Base-by-base conservation (phyloP, 2,113 vertebrate genomes). In the Calypte anna region DNA sequence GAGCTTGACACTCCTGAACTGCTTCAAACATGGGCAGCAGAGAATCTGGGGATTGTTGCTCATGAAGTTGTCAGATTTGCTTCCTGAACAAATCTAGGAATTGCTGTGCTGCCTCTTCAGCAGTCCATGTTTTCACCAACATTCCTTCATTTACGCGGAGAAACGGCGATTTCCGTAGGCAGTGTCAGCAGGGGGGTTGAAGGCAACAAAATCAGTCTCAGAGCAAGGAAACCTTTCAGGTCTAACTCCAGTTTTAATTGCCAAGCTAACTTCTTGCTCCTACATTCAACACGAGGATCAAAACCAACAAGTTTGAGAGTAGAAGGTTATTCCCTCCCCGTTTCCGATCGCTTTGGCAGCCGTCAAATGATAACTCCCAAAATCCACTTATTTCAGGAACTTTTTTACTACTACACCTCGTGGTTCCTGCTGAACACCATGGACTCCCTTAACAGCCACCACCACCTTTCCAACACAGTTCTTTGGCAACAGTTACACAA, bases 401-500 rank as follows among this genome's bases (percentile, higher is more conserved):
- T 85, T 90, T 46, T 38, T 75, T 17, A 74, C 46, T 31, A 20
- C 33, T 33, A 33, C 33, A 33, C 67, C 67, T 72, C 38, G 38
- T 8, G 5, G 36, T 54, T 86, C 93, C 90, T 92, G 86, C 44
- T 59, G 82, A 92, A 85, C 23, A 40, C 40, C 25, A 10, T 0
- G 3, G 82, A 63, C 81, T 67, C 57, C 53, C 87, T 44, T 33
- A 62, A 66, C 13, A 86, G 28, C 84, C 46, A 87, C 13, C 23
- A 38, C 57, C 63, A 20, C 61, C 82, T 81, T 78, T 53, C 82
- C 33, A 70, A 76, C 61, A 61, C 94, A 63, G 28, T 92, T 95
- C 96, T 96, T 97, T 97, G 96, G 97, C 96, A 96, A 95, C 83
- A 96, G 90, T 95, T 91, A 83, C 1, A 92, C 88, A 94, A 84